Evolutionary conservation across 1,140 invertebrate genomes (phyloP), one percentile per base, ranked within the genome.

Genomic region (Carposina sasakii): DNA sequence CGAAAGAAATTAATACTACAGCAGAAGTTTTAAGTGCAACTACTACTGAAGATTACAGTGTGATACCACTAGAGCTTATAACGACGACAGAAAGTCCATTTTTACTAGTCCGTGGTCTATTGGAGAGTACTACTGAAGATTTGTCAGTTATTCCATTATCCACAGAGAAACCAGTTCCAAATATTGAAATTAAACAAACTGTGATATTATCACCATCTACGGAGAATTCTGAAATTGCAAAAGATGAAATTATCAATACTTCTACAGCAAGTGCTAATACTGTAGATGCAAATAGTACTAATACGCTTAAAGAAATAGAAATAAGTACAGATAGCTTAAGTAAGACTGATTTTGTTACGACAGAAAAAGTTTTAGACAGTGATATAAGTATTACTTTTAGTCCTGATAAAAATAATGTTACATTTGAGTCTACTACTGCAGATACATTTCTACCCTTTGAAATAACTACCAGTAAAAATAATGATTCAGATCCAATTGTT

Each of bases 11-110:
- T 19, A 60, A 34, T 15, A 31, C 44, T 50, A 37, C n/a, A 41
- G 16, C 46, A 3, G 57, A 60, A 33, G 17, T 20, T 49, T 55
- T 30, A 42, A 63, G 49, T 30, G 55, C 57, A 16, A 62, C 57
- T 36, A 66, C 64, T 41, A 17, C 28, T 36, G 22, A 33, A 54
- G 74, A 83, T 52, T 60, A 66, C 44, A 73, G 65, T 56, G 74
- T 79, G 20, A 75, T 83, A 65, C 79, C 79, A 9, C 46, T 83
- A 63, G 79, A 83, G 60, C 48, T 81, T 41, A 33, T 79, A 48
- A 74, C 65, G 60, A 82, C 78, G 46, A 81, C 76, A 19, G 66
- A 77, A 54, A 63, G 63, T 54, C 34, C 37, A n/a, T n/a, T n/a
- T 34, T 50, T 65, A 45, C 30, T 58, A 41, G n/a, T n/a, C n/a